Evolutionary conservation across 2,888 invertebrate genomes (phyloP).

Genomic region (Hedya salicella): DNA sequence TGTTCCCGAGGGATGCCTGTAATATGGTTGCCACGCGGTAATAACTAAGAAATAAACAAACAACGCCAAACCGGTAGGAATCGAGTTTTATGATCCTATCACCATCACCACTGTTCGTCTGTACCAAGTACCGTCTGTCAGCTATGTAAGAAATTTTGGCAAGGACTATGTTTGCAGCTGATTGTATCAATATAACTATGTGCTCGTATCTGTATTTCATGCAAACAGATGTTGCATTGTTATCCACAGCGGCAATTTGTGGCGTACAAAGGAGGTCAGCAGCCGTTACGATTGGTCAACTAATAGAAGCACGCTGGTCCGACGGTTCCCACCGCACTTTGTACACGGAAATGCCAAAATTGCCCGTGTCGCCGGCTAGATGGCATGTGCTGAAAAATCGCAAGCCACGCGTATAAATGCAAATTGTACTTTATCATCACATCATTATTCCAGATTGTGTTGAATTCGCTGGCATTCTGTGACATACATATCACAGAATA

Average conservation of each 20-base stretch:
- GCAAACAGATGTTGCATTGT: neutral
- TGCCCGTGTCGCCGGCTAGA: neutral
- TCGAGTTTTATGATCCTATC: too few species aligned
- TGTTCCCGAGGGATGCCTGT: too few species aligned
- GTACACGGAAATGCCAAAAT: constrained; percentile 1
- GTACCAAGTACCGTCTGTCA: too few species aligned
- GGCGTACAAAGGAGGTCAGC: neutral
- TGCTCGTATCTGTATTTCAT: neutral
- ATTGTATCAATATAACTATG: too few species aligned
- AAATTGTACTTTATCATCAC: constrained; percentile 24
- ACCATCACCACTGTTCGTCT: too few species aligned
- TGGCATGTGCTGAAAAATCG: constrained; percentile 24
- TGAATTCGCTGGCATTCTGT: constrained; percentile 7
- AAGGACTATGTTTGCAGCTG: too few species aligned
- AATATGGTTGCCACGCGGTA: too few species aligned
- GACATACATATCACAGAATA: too few species aligned
- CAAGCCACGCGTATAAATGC: constrained; percentile 18
- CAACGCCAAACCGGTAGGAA: too few species aligned
- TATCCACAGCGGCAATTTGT: neutral
- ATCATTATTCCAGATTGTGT: constrained; percentile 22
- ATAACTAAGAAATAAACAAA: too few species aligned
- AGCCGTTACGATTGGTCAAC: neutral
- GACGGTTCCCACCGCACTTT: neutral
- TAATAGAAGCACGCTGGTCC: neutral
- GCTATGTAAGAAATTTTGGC: too few species aligned